Evolutionary conservation across 2,113 vertebrate species (phyloP), one percentile per base, ranked within the genome.

Genomic region (Laticauda colubrina): DNA sequence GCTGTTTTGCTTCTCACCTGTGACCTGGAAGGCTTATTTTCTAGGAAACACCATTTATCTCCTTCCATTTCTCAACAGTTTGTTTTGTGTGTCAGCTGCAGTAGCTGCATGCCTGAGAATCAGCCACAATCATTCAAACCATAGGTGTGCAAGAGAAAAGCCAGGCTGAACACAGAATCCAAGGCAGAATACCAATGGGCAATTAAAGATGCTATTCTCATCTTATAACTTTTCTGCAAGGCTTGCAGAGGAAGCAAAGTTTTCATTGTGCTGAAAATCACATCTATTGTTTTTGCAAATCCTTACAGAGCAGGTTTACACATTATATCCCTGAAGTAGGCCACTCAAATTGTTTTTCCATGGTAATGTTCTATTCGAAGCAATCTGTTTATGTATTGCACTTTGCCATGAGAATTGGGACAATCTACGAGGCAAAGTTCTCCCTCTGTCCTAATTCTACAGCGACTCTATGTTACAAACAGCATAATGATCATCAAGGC

Each of bases 141-240:
- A 2, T 1, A 3, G 85, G 21, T 0, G 7, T 75, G 53, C 43
- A 26, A 3, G 18, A 89, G 85, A 51, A 0, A 4, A 59, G 5
- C 45, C 69, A 55, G 2, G 85, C 24, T 91, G 81, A 81, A 89
- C 57, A 7, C 51, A 55, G 87, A 88, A 57, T 92, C 39, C 89
- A 54, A 81, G 89, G 57, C 51, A 90, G 39, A 90, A 69, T 45
- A 6, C 2, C 48, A 86, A 11, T 18, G 81, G 26, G 6, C 3
- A 89, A 56, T 90, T 93, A 45, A 94, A 88, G 91, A 45, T 51
- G 10, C 21, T 59, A 2, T 92, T 90, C 7, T 88, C 20, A 61
- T 0, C 43, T 89, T 21, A 91, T 1, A 61, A 89, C 3, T 91
- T 94, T 61, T 48, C 10, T 7, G 0, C 43, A 0, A 0, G 69